Evolutionary conservation across 2,797 vertebrate species (phyloP).

Genomic region (Carcharodon carcharias): DNA sequence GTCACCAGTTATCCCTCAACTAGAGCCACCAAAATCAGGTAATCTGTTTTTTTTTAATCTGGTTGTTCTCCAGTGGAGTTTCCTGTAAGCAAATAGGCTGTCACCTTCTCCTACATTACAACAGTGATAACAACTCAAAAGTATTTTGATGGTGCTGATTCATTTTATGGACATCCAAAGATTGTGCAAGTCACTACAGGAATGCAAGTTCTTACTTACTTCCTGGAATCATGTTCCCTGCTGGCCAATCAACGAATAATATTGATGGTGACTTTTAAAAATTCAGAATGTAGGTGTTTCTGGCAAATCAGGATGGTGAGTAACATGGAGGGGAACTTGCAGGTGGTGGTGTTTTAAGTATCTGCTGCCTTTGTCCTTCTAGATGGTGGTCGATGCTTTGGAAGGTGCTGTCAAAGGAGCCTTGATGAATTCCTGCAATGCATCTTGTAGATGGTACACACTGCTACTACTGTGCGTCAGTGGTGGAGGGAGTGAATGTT

Average conservation of each 20-base stretch:
- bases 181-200: background rate
- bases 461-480: background rate
- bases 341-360: background rate
- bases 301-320: background rate
- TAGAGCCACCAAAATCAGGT: background rate
- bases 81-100: background rate
- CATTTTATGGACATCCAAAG: background rate
- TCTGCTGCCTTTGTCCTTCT: background rate
- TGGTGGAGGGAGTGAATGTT: background rate
- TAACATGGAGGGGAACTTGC: background rate
- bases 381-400: background rate
- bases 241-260: background rate
- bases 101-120: background rate
- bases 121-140: background rate
- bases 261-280: background rate
- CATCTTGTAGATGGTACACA: background rate
- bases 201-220: background rate
- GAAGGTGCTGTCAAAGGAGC: background rate
- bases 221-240: background rate
- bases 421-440: background rate
- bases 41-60: background rate
- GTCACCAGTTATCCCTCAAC: background rate
- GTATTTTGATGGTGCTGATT: background rate
- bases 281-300: background rate
- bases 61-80: background rate